Base-by-base conservation (phyloP, 2,113 vertebrate genomes). In the Tinamus guttatus region DNA sequence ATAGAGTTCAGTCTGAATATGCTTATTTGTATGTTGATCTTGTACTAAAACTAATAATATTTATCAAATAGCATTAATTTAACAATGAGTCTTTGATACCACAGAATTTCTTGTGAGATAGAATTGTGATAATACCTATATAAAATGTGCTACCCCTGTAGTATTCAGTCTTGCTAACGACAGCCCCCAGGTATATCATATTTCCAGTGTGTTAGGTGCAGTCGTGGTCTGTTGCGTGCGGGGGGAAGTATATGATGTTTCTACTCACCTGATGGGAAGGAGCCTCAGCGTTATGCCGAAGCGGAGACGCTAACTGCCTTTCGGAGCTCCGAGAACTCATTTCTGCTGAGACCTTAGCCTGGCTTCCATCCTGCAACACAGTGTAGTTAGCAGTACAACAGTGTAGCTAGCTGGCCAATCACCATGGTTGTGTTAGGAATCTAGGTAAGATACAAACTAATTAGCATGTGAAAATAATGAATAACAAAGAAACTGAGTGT, bases 51-150 rank as follows among this genome's bases (percentile, higher is more conserved):
- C 28, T 62, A 47, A 14, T n/a, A 32, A 13, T 30, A 18, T 52
- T 24, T 49, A 25, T 56, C 4, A 28, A 64, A 0, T 3, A 14
- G 34, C 1, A 1, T 74, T 58, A 25, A 65, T 40, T 20, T 59
- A n/a, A 54, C 76, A 5, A 14, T 54, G 8, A 43, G 51, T 36
- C 17, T 45, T 15, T 76, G 58, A 36, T 36, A 20, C 6, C 52
- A n/a, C 0, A 14, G 40, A 32, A 28, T 19, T 58, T 58, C 47
- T 40, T 49, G 45, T 25, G 32, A 11, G 1, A 21, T 20, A 30
- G 9, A 5, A 10, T 19, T 80, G 27, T 59, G 49, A 34, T 1
- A 0, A 22, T 41, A 28, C 18, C 16, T 24, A 54, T 12, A 22
- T 41, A 13, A 65, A 54, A 20, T 24, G 17, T 82, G 11, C 22